These are phyloP conservation scores for Aromia moschata DNA, from an alignment of 2,888 invertebrate species.

Conservation along the genomic window DNA sequence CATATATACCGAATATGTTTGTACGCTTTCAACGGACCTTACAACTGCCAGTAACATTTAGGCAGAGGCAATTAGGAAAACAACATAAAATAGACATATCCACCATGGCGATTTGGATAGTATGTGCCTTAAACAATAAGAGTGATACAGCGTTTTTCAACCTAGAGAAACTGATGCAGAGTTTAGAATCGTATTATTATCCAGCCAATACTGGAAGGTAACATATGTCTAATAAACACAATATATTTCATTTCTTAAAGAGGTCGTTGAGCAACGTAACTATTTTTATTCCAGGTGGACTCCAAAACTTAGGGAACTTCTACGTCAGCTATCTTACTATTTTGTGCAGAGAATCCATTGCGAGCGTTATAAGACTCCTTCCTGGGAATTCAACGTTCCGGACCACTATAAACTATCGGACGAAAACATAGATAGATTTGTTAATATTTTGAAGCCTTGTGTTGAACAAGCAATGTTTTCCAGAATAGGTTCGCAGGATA, in stretches of 20 bases:
- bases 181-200: conserved; percentile 87
- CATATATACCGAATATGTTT: conserved; percentile 81
- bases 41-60: conserved; percentile 81
- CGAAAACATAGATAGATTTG: conserved; percentile 82
- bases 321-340: conserved; percentile 73
- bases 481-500: conserved; percentile 71
- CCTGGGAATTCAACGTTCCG: conserved; percentile 78
- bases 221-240: too few species aligned
- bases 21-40: conserved; percentile 68
- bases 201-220: conserved; percentile 83
- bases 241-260: too few species aligned
- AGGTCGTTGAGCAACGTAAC: too few species aligned
- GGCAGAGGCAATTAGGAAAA: conserved; percentile 70
- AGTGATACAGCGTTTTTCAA: conserved; percentile 73
- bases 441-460: conserved; percentile 77
- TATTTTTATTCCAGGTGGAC: conserved; percentile 74
- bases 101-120: conserved; percentile 69
- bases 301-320: conserved; percentile 71
- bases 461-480: conserved; percentile 83
- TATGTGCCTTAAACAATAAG: conserved; percentile 72
- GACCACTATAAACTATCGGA: conserved; percentile 78
- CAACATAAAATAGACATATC: conserved; percentile 64
- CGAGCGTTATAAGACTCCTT: conserved; percentile 71
- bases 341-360: conserved; percentile 70
- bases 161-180: conserved; percentile 81